Evolutionary conservation across 2,113 vertebrate genomes (phyloP).

Genomic region (Mormyrus lacerda): DNA sequence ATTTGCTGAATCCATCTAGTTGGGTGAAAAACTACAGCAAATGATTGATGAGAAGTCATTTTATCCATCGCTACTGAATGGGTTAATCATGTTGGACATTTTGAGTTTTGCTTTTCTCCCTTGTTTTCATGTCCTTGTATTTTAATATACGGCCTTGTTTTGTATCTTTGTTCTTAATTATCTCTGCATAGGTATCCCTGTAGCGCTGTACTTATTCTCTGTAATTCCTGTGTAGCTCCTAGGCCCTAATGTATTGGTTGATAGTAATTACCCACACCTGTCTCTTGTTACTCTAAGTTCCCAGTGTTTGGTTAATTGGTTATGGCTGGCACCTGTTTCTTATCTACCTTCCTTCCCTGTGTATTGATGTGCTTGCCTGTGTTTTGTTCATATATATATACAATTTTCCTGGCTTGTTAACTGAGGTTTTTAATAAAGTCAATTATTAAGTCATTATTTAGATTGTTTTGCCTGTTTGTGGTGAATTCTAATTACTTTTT

Average conservation of each 20-base stretch:
- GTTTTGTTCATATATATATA: not conserved
- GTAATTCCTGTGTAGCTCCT: not conserved
- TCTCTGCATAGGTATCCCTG: not conserved
- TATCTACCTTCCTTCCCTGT: not conserved
- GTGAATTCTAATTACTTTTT: not conserved
- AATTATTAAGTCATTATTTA: too few relatives aligned
- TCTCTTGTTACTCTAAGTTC: not conserved
- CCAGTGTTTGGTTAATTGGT: not conserved
- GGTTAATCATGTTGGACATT: not conserved
- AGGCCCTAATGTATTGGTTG: not conserved
- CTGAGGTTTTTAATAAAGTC: not conserved
- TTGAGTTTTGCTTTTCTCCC: not conserved
- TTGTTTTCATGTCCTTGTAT: not conserved
- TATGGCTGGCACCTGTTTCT: not conserved
- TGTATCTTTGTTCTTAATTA: not conserved
- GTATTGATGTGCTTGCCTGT: not conserved
- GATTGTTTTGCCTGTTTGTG: not conserved
- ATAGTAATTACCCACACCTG: not conserved
- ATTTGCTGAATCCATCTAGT: not conserved
- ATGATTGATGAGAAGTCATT: not conserved
- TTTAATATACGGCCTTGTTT: not conserved
- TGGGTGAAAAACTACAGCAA: not conserved
- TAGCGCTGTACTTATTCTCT: not conserved
- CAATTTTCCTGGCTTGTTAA: not conserved
- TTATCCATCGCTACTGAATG: not conserved